Conservation (phyloP, 2,888 invertebrate genomes). For the Drosophila kambysellisi region DNA sequence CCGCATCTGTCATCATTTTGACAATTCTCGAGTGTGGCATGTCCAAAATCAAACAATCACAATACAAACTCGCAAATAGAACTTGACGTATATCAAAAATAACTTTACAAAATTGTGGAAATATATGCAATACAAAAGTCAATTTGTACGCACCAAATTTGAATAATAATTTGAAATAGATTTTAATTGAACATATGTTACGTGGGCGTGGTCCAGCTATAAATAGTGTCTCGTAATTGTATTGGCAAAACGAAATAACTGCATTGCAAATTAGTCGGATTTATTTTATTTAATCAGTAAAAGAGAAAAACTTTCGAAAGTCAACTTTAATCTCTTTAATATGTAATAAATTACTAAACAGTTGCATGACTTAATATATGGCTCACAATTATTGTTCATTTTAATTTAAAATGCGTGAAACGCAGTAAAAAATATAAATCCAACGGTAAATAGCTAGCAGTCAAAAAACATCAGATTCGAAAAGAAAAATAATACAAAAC, state of each 20-base stretch:
- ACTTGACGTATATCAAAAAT: conserved; percentile 46
- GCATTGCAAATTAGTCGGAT: neutral
- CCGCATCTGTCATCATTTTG: conserved; percentile 72
- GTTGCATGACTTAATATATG: neutral
- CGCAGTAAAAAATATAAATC: neutral
- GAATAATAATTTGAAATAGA: conserved; percentile 2
- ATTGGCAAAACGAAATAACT: neutral
- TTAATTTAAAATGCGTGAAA: neutral
- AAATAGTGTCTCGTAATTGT: neutral
- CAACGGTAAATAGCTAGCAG: neutral
- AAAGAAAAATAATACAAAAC: neutral
- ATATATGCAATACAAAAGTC: neutral
- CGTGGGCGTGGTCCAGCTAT: conserved; percentile 11
- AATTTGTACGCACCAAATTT: neutral
- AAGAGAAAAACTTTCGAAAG: neutral
- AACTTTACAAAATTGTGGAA: conserved; percentile 6
- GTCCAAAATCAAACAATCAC: conserved; percentile 47
- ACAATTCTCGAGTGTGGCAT: conserved; percentile 53
- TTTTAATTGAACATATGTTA: neutral
- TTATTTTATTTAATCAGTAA: neutral
- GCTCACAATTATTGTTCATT: neutral
- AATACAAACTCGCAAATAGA: conserved; percentile 34
- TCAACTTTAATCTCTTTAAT: neutral
- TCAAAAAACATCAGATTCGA: neutral
- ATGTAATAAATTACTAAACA: neutral